These are phyloP conservation scores for Perca schrenkii DNA, from an alignment of 2,113 vertebrate species.

Conservation along the genomic window DNA sequence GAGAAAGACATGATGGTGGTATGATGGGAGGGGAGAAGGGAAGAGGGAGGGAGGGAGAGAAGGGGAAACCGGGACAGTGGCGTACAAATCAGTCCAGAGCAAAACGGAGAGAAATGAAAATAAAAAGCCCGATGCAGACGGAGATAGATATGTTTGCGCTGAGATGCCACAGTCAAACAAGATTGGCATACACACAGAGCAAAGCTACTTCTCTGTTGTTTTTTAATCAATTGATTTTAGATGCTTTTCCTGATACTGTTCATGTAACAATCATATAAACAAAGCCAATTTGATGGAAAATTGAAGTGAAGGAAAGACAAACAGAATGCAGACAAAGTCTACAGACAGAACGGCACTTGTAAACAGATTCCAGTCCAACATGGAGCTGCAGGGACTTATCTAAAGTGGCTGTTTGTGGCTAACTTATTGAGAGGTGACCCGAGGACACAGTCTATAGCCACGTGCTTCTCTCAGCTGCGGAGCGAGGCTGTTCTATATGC, in stretches of 20 bases:
- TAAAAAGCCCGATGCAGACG: conserved; percentile 39
- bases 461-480: conserved; percentile 45
- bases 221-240: conserved; percentile 15
- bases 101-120: conserved; percentile 33
- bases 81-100: conserved; percentile 70
- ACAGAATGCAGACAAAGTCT: neutral
- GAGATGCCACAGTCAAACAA: conserved; percentile 32
- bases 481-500: conserved; percentile 58
- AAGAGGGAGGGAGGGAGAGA: conserved; percentile 15
- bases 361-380: conserved; percentile 19
- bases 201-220: conserved; percentile 12
- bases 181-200: neutral
- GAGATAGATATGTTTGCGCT: conserved; percentile 45
- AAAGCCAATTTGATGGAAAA: conserved; percentile 21
- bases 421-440: conserved; percentile 60
- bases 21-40: conserved; percentile 36
- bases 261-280: conserved; percentile 3
- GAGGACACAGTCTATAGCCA: conserved; percentile 61
- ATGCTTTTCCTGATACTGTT: neutral
- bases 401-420: conserved; percentile 13
- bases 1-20: conserved; percentile 37
- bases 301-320: neutral
- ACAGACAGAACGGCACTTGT: conserved; percentile 14
- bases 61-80: conserved; percentile 63
- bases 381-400: conserved; percentile 22